Conservation (phyloP, 2,888 invertebrate genomes). For the Himalopsyche tibetana region DNA sequence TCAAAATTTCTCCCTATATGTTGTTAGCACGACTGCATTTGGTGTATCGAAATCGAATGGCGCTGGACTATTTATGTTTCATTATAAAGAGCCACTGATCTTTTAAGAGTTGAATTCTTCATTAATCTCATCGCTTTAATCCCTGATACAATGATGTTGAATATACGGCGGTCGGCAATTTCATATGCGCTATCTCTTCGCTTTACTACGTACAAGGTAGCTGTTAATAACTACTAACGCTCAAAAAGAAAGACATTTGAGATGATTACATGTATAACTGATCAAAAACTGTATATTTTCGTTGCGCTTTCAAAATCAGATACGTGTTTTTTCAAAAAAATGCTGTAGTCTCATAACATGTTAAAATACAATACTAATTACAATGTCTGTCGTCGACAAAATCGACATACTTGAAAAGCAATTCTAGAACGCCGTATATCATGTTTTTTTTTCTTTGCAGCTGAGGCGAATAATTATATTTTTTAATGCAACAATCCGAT, state of each 20-base stretch:
- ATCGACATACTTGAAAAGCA: too few relatives aligned
- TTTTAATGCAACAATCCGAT: too few relatives aligned
- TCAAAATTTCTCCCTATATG: neutral
- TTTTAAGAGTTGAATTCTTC: slow-evolving; percentile 66
- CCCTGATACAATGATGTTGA: neutral
- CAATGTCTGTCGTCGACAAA: too few relatives aligned
- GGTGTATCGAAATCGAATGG: neutral
- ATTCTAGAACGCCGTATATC: too few relatives aligned
- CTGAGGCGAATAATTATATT: too few relatives aligned
- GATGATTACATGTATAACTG: too few relatives aligned
- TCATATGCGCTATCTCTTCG: neutral
- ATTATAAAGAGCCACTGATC: slow-evolving; percentile 71
- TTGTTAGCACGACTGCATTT: slow-evolving; percentile 20
- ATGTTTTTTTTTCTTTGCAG: too few relatives aligned
- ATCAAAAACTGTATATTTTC: too few relatives aligned
- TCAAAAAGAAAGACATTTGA: neutral
- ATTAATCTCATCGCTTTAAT: slow-evolving; percentile 22
- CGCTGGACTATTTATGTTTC: slow-evolving; percentile 66
- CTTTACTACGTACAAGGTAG: neutral
- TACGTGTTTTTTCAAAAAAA: too few relatives aligned
- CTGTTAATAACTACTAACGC: neutral
- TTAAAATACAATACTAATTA: too few relatives aligned
- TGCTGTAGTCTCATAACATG: too few relatives aligned
- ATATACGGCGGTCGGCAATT: neutral
- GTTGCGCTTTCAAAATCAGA: too few relatives aligned